Conservation (phyloP, 2,113 vertebrate genomes). For the Pimephales promelas region DNA sequence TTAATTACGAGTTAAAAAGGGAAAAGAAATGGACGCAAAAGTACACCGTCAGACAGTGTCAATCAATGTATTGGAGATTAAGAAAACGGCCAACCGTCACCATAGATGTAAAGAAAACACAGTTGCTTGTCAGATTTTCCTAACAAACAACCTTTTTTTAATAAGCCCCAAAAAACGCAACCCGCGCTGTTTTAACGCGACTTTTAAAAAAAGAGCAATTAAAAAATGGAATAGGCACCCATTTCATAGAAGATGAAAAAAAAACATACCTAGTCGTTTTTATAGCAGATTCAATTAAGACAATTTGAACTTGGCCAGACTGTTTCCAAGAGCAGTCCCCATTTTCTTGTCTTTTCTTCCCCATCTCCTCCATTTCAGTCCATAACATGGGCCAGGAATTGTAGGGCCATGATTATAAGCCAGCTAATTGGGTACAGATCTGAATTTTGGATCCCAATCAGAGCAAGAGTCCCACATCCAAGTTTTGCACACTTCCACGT, state of each 20-base stretch:
- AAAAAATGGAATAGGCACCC: not conserved
- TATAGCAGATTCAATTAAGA: constrained; percentile 64
- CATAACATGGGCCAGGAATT: constrained; percentile 65
- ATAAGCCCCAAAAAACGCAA: too few species aligned
- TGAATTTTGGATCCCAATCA: constrained; percentile 66
- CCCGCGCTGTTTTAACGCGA: too few species aligned
- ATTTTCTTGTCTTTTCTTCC: constrained; percentile 48
- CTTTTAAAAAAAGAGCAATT: too few species aligned
- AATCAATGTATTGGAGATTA: too few species aligned
- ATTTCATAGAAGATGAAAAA: constrained; percentile 12
- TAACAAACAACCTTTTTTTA: too few species aligned
- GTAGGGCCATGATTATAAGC: constrained; percentile 68
- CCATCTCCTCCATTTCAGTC: constrained; percentile 47
- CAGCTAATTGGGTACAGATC: constrained; percentile 78
- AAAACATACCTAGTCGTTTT: constrained; percentile 54
- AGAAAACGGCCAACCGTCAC: too few species aligned
- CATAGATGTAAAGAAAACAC: too few species aligned
- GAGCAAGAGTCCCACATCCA: constrained; percentile 54
- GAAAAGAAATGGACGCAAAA: too few species aligned
- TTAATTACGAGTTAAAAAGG: too few species aligned
- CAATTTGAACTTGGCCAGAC: constrained; percentile 63
- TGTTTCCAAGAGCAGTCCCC: constrained; percentile 65
- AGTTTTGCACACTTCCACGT: constrained; percentile 62
- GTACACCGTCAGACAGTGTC: too few species aligned
- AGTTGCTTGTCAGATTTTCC: too few species aligned